Conservation (phyloP, 1,140 invertebrate species). For the Pachypeltis micranthus region DNA sequence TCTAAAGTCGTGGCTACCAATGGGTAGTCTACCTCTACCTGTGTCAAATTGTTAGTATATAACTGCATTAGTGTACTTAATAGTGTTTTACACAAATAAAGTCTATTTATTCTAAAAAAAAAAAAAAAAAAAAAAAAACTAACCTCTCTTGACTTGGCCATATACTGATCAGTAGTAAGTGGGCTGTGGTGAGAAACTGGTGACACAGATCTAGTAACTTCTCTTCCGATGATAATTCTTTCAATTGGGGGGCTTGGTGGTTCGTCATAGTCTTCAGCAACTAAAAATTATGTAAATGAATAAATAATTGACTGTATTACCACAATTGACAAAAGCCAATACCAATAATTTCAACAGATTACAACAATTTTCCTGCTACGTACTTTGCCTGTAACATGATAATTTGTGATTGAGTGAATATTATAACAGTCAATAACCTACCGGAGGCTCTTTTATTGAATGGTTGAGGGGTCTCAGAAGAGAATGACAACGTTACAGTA, state of each 20-base stretch:
- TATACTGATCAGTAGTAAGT: slow-evolving; percentile 61
- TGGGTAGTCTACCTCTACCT: too few relatives aligned
- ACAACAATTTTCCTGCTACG: too few relatives aligned
- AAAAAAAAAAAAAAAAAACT: slow-evolving; percentile 28
- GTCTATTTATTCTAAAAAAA: too few relatives aligned
- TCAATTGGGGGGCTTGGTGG: slow-evolving; percentile 35
- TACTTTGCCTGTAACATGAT: not conserved
- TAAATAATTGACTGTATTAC: slow-evolving; percentile 23
- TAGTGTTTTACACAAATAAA: too few relatives aligned
- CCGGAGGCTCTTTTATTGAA: not conserved
- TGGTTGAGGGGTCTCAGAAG: slow-evolving; percentile 7
- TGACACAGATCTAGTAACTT: slow-evolving; percentile 39
- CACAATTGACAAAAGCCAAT: not conserved
- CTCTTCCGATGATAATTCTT: slow-evolving; percentile 66
- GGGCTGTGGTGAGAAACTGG: slow-evolving; percentile 46
- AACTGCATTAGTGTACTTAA: too few relatives aligned
- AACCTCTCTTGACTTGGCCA: slow-evolving; percentile 67
- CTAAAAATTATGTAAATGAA: too few relatives aligned
- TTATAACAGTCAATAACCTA: not conserved
- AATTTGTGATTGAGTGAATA: not conserved
- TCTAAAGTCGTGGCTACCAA: too few relatives aligned
- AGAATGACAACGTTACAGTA: slow-evolving; percentile 32
- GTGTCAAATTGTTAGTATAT: too few relatives aligned
- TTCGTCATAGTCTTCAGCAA: slow-evolving; percentile 9
- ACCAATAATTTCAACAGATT: too few relatives aligned